Evolutionary conservation across 2,797 vertebrate species (phyloP).

Genomic region (Sebastes paucispinis): DNA sequence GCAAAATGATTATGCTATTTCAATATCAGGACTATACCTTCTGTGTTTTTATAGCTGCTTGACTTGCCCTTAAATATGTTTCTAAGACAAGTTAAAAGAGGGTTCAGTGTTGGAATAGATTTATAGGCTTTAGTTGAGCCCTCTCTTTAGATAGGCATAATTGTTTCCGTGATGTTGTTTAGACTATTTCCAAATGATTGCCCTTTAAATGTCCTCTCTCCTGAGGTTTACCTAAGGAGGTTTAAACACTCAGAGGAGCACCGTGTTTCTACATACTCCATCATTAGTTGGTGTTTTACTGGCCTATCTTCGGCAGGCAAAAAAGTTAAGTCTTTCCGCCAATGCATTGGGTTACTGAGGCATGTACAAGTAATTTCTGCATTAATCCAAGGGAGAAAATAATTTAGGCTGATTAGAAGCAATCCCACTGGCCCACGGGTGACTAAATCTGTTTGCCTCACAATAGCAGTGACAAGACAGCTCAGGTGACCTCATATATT

Average conservation of each 20-base stretch:
- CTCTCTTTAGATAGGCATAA: constrained; percentile 11
- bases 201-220: constrained; percentile 39
- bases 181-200: constrained; percentile 36
- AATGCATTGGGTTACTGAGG: constrained; percentile 58
- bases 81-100: constrained; percentile 29
- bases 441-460: constrained; percentile 42
- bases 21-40: constrained; percentile 26
- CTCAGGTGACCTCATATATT: constrained; percentile 33
- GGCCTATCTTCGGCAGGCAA: constrained; percentile 38
- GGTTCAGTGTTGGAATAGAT: constrained; percentile 47
- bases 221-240: constrained; percentile 8
- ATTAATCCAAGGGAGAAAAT: constrained; percentile 58
- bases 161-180: constrained; percentile 31
- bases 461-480: constrained; percentile 10
- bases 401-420: constrained; percentile 55
- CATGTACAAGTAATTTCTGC: constrained; percentile 68
- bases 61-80: constrained; percentile 39
- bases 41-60: constrained; percentile 7
- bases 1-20: constrained; percentile 43
- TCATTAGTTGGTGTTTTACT: constrained; percentile 55
- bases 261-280: constrained; percentile 20
- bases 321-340: constrained; percentile 51
- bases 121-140: constrained; percentile 16
- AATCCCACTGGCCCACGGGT: constrained; percentile 31
- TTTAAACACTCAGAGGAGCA: constrained; percentile 40